Conservation (phyloP, 2,113 vertebrate species). For the Dicrurus megarhynchus region DNA sequence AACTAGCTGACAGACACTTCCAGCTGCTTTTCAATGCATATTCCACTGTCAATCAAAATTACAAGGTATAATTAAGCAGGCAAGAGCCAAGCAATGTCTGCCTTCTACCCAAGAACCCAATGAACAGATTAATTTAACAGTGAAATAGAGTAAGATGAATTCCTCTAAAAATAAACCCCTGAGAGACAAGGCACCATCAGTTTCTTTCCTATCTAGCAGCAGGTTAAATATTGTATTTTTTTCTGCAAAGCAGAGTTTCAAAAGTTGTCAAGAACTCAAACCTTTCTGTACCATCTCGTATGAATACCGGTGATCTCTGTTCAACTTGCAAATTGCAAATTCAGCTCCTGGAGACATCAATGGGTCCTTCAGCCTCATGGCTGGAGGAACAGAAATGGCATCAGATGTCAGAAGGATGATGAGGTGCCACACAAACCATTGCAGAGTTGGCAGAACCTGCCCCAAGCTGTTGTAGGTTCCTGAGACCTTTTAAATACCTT, state of each 20-base stretch:
- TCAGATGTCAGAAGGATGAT: not conserved
- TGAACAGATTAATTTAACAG: conserved; percentile 43
- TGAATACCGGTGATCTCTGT: not conserved
- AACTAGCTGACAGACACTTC: not conserved
- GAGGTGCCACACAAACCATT: not conserved
- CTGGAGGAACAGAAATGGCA: not conserved
- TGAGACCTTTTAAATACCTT: not conserved
- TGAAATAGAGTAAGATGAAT: conserved; percentile 27
- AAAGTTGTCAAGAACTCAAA: not conserved
- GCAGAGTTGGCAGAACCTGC: not conserved
- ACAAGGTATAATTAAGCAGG: conserved; percentile 45
- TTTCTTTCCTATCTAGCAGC: not conserved
- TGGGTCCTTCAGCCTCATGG: not conserved
- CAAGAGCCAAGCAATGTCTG: conserved; percentile 38
- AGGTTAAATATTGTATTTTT: not conserved
- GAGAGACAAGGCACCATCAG: not conserved
- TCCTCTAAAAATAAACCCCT: not conserved
- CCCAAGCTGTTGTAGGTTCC: not conserved
- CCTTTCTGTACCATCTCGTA: not conserved
- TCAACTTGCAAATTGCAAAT: not conserved
- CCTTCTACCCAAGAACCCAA: conserved; percentile 34
- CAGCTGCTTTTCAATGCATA: conserved; percentile 3
- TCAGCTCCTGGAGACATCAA: not conserved
- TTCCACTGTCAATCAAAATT: conserved; percentile 38
- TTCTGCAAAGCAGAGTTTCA: not conserved